Conservation (phyloP, 2,113 vertebrate species). For the Crotalus tigris region DNA sequence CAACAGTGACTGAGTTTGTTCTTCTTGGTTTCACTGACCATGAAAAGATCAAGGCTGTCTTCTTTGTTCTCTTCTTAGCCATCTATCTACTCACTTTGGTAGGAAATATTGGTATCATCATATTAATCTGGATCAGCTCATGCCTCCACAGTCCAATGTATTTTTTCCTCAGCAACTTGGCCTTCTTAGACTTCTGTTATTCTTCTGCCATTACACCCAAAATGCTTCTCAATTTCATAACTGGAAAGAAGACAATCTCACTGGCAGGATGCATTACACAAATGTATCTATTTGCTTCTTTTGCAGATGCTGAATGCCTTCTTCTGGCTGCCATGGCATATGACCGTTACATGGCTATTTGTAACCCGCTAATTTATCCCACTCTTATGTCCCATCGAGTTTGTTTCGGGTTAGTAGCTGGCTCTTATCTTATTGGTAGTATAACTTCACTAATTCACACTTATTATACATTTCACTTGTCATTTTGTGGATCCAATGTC, state of each 20-base stretch:
- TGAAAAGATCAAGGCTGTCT: background rate
- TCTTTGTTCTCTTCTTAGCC: constrained; percentile 50
- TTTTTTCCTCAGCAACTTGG: constrained; percentile 53
- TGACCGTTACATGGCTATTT: constrained; percentile 42
- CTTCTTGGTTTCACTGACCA: constrained; percentile 48
- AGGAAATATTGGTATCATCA: constrained; percentile 47
- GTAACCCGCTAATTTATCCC: constrained; percentile 41
- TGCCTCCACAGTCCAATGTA: constrained; percentile 54
- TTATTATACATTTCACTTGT: constrained; percentile 22
- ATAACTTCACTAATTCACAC: constrained; percentile 45
- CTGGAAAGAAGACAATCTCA: constrained; percentile 38
- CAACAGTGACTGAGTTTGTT: constrained; percentile 34
- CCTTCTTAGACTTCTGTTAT: constrained; percentile 58
- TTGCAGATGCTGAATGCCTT: constrained; percentile 46
- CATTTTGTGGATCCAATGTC: constrained; percentile 36
- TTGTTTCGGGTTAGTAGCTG: constrained; percentile 10
- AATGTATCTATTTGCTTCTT: constrained; percentile 56
- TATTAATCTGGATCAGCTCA: constrained; percentile 15
- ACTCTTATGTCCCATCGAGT: constrained; percentile 15
- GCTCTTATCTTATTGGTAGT: constrained; percentile 24
- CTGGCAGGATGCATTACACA: constrained; percentile 36
- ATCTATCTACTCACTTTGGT: constrained; percentile 30
- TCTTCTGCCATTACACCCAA: constrained; percentile 53
- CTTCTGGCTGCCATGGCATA: constrained; percentile 53
- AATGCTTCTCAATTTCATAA: constrained; percentile 52